Evolutionary conservation across 1,140 invertebrate species (phyloP), one percentile per base, ranked within the genome.

Genomic region (Coptotermes formosanus): DNA sequence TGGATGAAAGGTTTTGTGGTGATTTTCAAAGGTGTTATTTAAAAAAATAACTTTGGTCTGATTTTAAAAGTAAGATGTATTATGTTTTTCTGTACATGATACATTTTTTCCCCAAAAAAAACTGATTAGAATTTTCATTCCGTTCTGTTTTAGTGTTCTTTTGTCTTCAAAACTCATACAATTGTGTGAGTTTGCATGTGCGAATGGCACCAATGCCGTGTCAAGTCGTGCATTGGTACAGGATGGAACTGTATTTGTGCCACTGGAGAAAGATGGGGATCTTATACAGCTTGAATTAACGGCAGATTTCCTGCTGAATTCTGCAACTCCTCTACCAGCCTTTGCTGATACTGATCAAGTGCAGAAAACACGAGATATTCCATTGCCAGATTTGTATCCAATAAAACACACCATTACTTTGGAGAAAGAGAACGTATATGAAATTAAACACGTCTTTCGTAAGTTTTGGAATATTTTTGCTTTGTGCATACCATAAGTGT

Each of bases 351-450:
- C 92, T 88, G 89, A 90, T 44, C 87, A 90, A 82, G 87, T 90
- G 16, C 88, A 89, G 25, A 86, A 88, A 32, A 89, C 89, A n/a
- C 89, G 89, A 52, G 87, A 91, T 38, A 89, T 92, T 55, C 89
- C 91, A 83, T 88, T 97, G 43, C 96, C 96, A 30, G 91, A 94
- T 90, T 91, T 98, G 64, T 92, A 93, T 90, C 97, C 96, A 12
- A 89, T 97, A 32, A 93, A 94, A 88, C 92, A 93, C 84, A 94
- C 93, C 6, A 92, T 96, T 84, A 94, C 96, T 85, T 91, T 97
- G 85, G 90, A 91, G 38, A 90, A 92, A 86, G 89, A 92, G 75
- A 93, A 97, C 89, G 92, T 95, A 89, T 96, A 96, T 89, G 89
- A 91, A 48, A 89, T 92, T 25, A 89, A 91, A 86, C 93, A 94